These are phyloP conservation scores for Cydia amplana DNA, from an alignment of 1,140 invertebrate genomes.

Conservation along the genomic window DNA sequence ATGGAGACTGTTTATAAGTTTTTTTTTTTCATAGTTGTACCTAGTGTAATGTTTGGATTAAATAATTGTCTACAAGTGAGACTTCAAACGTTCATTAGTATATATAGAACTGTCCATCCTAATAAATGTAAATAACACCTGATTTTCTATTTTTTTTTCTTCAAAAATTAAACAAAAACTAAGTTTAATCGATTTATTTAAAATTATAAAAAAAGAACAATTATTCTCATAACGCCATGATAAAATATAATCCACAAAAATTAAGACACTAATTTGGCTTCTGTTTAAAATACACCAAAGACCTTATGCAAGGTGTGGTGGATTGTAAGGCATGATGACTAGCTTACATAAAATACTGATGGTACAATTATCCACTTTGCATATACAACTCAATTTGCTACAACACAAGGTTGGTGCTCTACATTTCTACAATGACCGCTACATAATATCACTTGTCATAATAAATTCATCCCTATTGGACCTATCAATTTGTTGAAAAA, in stretches of 20 bases:
- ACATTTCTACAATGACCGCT: not conserved
- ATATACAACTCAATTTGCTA: not conserved
- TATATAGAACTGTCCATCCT: not conserved
- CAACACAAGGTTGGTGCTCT: not conserved
- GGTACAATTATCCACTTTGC: not conserved
- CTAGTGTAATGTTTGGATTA: not conserved
- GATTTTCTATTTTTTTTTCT: not conserved
- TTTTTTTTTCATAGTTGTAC: not conserved
- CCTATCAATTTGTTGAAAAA: too few species aligned
- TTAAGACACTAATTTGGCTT: conserved; percentile 30
- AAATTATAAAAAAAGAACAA: not conserved
- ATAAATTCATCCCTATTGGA: too few species aligned
- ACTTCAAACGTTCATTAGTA: not conserved
- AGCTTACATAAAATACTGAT: conserved; percentile 12
- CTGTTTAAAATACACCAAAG: not conserved
- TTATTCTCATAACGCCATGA: not conserved
- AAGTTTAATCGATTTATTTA: not conserved
- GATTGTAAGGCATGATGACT: conserved; percentile 13
- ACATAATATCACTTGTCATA: not conserved
- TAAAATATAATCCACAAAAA: conserved; percentile 19
- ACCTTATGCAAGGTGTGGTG: not conserved
- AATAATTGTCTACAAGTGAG: conserved; percentile 6
- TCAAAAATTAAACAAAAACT: not conserved
- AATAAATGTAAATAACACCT: conserved; percentile 14
- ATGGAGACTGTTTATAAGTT: conserved; percentile 14